A percentile compares a stretch with the other conserved stretches of the same genome.
Evolutionary conservation across 2,113 vertebrate species (phyloP).

Genomic region (Pionites leucogaster): DNA sequence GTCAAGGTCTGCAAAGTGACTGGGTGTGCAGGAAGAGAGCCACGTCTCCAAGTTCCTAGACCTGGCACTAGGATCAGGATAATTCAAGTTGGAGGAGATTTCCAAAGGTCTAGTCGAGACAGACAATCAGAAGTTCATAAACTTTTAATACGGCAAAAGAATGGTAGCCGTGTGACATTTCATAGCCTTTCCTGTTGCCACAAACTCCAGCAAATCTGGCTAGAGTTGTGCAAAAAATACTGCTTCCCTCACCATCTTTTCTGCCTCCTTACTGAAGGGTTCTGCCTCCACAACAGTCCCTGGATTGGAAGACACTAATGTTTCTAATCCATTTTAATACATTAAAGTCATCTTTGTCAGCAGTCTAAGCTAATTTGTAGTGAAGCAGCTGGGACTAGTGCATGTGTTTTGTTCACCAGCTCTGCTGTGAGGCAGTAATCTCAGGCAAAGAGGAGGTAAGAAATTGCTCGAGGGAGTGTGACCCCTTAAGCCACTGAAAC

Average conservation of each 20-base stretch:
- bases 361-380: neutral
- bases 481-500: neutral
- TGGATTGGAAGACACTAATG: neutral
- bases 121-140: neutral
- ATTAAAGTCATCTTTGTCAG: neutral
- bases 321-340: neutral
- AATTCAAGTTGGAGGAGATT: neutral
- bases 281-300: neutral
- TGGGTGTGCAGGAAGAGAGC: neutral
- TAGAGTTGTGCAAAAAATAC: neutral
- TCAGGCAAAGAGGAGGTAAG: neutral
- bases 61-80: neutral
- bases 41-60: neutral
- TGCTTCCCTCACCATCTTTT: neutral
- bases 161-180: neutral
- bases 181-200: neutral
- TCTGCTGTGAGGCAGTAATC: neutral
- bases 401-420: accelerated
- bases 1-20: neutral
- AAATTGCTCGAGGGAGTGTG: neutral
- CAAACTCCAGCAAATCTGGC: neutral
- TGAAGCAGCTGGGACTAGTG: neutral
- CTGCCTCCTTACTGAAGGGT: neutral
- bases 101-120: neutral
- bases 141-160: neutral